Evolutionary conservation across 2,888 invertebrate genomes (phyloP).

Genomic region (Reticulitermes lucifugus): DNA sequence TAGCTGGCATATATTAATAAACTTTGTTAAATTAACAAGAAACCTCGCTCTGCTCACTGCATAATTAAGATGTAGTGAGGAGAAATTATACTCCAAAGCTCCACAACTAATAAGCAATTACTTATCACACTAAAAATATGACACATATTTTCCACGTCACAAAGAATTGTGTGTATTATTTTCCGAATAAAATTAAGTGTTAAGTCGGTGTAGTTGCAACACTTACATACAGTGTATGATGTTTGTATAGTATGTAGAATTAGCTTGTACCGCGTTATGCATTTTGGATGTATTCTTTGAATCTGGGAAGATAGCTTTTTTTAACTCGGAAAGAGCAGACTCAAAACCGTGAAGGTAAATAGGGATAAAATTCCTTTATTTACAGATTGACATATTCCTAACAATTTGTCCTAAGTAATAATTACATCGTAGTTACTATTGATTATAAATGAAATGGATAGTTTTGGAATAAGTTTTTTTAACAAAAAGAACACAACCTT

Average conservation of each 20-base stretch:
- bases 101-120: constrained; percentile 33
- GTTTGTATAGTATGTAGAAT: constrained; percentile 37
- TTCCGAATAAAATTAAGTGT: constrained; percentile 38
- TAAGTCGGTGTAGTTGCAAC: constrained; percentile 26
- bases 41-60: constrained; percentile 36
- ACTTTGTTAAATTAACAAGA: constrained; percentile 36
- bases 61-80: not conserved
- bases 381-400: constrained; percentile 36
- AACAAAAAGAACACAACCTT: constrained; percentile 25
- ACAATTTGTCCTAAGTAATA: constrained; percentile 42
- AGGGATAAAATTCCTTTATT: constrained; percentile 15
- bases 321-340: not conserved
- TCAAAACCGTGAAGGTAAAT: constrained; percentile 13
- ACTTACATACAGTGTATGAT: constrained; percentile 10
- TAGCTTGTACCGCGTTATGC: constrained; percentile 28
- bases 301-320: constrained; percentile 3
- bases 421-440: constrained; percentile 49
- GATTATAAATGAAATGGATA: constrained; percentile 45
- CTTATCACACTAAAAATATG: constrained; percentile 22
- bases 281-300: constrained; percentile 40
- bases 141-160: constrained; percentile 44
- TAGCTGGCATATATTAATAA: constrained; percentile 4
- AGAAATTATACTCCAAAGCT: constrained; percentile 18
- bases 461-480: constrained; percentile 49
- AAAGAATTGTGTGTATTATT: constrained; percentile 41